Conservation (phyloP, 2,797 vertebrate genomes). For the Lagocephalus sceleratus region DNA sequence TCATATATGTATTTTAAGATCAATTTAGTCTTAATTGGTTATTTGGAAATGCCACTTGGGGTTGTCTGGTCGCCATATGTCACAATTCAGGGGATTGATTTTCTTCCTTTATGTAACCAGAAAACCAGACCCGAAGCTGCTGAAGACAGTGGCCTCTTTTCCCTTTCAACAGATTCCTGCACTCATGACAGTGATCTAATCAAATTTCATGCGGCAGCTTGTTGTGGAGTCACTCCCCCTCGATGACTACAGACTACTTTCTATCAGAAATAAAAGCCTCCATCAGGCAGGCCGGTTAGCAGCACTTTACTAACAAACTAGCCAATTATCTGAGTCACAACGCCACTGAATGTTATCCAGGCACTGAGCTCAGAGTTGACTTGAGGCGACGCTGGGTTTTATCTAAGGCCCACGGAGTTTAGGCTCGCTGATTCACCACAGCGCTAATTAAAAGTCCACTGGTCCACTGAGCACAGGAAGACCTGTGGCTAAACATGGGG, state of each 20-base stretch:
- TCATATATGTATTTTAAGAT: too few species aligned
- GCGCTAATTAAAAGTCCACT: slow-evolving; percentile 60
- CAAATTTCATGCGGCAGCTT: slow-evolving; percentile 25
- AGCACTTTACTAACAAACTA: slow-evolving; percentile 26
- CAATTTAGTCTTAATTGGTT: too few species aligned
- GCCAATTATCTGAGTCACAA: slow-evolving; percentile 31
- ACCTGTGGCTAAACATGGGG: slow-evolving; percentile 42
- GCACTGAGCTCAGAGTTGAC: slow-evolving; percentile 28
- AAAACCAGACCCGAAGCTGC: too few species aligned
- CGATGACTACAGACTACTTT: slow-evolving; percentile 19
- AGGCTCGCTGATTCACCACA: slow-evolving; percentile 53
- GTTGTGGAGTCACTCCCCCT: slow-evolving; percentile 12
- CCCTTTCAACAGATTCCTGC: not conserved
- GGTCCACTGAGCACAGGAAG: slow-evolving; percentile 55
- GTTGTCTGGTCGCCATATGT: too few species aligned
- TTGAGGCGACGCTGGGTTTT: slow-evolving; percentile 39
- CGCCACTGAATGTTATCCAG: slow-evolving; percentile 38
- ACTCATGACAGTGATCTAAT: slow-evolving; percentile 29
- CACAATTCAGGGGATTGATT: too few species aligned
- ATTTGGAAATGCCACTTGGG: too few species aligned
- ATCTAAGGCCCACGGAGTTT: slow-evolving; percentile 32
- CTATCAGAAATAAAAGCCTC: slow-evolving; percentile 21
- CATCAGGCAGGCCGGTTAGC: slow-evolving; percentile 18
- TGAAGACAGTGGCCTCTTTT: not conserved
- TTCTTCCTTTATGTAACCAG: too few species aligned